Evolutionary conservation across 2,888 invertebrate genomes (phyloP).

Genomic region (Blastobasis lacticolella): DNA sequence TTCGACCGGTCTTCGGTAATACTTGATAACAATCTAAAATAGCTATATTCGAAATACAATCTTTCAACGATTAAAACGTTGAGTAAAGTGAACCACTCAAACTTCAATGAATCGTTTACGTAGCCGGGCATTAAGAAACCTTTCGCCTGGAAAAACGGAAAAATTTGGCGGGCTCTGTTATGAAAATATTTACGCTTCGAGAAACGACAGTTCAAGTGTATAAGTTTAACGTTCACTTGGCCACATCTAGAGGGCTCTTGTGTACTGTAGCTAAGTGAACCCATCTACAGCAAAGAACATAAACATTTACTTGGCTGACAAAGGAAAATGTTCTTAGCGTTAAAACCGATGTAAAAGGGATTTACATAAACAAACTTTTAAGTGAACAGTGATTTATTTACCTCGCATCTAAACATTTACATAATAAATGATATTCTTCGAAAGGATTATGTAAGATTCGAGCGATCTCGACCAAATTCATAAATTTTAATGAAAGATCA

Average conservation of each 20-base stretch:
- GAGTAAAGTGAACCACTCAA: conserved; percentile 20
- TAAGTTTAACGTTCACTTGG: conserved; percentile 30
- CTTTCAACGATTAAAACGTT: too few species aligned
- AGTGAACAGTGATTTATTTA: background rate
- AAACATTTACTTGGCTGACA: too few species aligned
- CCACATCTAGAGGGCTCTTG: conserved; percentile 17
- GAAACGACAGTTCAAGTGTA: conserved; percentile 25
- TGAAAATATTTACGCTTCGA: conserved; percentile 39
- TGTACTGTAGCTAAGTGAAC: background rate
- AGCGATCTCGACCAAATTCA: conserved; percentile 15
- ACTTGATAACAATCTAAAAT: too few species aligned
- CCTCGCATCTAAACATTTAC: conserved; percentile 7
- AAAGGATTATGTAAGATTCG: conserved; percentile 13
- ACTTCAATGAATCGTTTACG: conserved; percentile 32
- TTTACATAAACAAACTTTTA: background rate
- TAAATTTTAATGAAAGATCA: conserved; percentile 16
- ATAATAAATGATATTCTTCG: conserved; percentile 13
- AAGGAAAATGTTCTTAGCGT: too few species aligned
- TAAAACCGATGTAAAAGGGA: background rate
- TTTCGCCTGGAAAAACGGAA: conserved; percentile 28
- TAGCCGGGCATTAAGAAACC: conserved; percentile 36
- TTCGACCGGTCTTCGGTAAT: too few species aligned
- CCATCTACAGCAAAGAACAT: too few species aligned
- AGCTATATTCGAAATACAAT: too few species aligned
- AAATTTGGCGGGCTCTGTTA: conserved; percentile 30